Evolutionary conservation across 2,888 invertebrate genomes (phyloP).

Genomic region (Brachylomia viminalis): DNA sequence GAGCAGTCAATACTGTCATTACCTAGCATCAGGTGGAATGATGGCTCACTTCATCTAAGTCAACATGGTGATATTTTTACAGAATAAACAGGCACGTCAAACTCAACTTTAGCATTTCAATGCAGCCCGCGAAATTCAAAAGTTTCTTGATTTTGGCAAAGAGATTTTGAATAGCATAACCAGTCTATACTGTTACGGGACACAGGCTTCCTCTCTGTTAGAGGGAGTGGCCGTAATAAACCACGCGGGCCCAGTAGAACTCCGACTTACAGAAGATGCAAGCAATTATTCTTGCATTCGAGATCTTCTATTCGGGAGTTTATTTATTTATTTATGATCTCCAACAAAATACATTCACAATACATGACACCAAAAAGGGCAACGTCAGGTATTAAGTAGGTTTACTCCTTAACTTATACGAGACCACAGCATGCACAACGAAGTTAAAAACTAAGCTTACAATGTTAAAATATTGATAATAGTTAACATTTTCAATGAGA

Average conservation of each 20-base stretch:
- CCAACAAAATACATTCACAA: too few species aligned
- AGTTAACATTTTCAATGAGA: neutral
- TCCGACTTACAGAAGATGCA: neutral
- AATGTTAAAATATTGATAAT: neutral
- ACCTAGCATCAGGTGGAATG: neutral
- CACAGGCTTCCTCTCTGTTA: too few species aligned
- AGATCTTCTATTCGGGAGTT: neutral
- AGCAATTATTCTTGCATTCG: neutral
- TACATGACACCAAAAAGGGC: neutral
- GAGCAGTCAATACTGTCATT: neutral
- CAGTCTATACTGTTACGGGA: too few species aligned
- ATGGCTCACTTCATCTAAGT: neutral
- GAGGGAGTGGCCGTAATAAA: too few species aligned
- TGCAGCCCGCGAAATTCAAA: neutral
- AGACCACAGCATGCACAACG: neutral
- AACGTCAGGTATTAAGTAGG: neutral
- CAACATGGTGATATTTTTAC: too few species aligned
- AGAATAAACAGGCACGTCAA: too few species aligned
- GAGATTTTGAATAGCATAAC: neutral
- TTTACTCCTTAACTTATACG: neutral
- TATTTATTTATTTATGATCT: neutral
- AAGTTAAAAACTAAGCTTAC: neutral
- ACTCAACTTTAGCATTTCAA: neutral
- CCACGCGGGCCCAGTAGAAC: too few species aligned
- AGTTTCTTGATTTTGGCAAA: neutral